A percentile compares a stretch with the other conserved stretches of the same genome.
Conservation (phyloP, 2,888 invertebrate species). For the Callyntrura guangdongensis region DNA sequence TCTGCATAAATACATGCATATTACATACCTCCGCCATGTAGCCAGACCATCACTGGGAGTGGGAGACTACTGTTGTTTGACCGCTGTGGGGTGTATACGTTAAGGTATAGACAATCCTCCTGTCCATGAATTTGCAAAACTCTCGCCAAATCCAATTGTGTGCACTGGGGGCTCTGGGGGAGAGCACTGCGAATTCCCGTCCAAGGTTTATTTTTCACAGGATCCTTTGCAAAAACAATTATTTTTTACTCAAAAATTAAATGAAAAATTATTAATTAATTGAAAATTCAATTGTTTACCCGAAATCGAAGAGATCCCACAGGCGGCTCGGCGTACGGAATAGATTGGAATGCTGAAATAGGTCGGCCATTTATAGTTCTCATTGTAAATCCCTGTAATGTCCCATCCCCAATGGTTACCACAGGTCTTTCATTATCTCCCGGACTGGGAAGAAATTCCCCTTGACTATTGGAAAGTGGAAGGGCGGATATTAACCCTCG, state of each 20-base stretch:
- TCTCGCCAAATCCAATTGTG: constrained; percentile 81
- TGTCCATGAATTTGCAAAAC: constrained; percentile 75
- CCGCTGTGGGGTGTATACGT: constrained; percentile 58
- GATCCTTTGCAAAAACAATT: constrained; percentile 76
- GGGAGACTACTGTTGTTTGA: background rate
- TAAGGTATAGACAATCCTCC: constrained; percentile 83
- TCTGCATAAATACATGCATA: no score
- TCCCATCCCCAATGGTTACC: constrained; percentile 77
- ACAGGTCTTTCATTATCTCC: constrained; percentile 46
- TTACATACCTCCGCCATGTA: constrained; percentile 70
- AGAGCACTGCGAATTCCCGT: constrained; percentile 80
- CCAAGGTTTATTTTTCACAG: constrained; percentile 80
- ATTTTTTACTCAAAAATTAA: no score
- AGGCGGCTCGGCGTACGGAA: constrained; percentile 96
- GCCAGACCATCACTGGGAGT: constrained; percentile 81
- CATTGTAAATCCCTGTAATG: constrained; percentile 80
- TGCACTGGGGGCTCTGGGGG: constrained; percentile 78
- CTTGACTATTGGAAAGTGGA: no score
- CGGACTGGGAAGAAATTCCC: no score
- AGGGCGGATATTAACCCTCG: no score
- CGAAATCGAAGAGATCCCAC: constrained; percentile 92
- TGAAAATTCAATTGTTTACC: constrained; percentile 67
- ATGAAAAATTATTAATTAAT: no score
- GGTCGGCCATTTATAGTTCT: constrained; percentile 87
- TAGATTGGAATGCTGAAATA: constrained; percentile 95